Evolutionary conservation across 1,140 invertebrate species (phyloP), one percentile per base, ranked within the genome.

Genomic region (Pseudomyrmex concolor): DNA sequence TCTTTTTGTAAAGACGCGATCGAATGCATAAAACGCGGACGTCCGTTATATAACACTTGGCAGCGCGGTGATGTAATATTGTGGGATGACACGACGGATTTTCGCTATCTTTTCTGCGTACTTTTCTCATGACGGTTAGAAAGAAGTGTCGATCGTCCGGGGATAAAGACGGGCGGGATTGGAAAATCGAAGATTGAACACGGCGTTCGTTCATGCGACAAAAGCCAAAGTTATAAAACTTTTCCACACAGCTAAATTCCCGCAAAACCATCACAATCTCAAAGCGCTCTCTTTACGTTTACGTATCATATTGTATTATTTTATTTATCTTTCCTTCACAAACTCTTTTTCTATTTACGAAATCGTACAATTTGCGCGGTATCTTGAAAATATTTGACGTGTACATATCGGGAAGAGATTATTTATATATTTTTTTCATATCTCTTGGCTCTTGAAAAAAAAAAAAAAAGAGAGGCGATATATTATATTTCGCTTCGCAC

Each of bases 131-230:
- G 19, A 68, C 60, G 43, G 19, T 34, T 19, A 17, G 13, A 25
- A 64, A 78, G 67, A 84, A 80, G 50, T 70, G 59, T 64, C 34
- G 71, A 64, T 64, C 50, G 12, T 4, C 0, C 25, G 55, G 34
- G 51, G 59, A 50, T 86, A 86, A 86, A 86, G 19, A 78, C 34
- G 54, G 10, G 2, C 7, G 51, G 57, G 19, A 78, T 78, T 57
- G 51, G 19, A 59, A 68, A 34, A 68, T 68, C 51, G 17, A 68
- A 68, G 76, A 78, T 78, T 59, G 51, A 70, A 57, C 51, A 10
- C 19, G 43, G n/a, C 19, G 43, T 13, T 62, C 22, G 12, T 78
- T 7, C 19, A 22, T 25, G 19, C 34, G 51, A 78, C 19, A 68
- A 78, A 78, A 68, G 1, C 9, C 7, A 43, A 25, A 55, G 51